Evolutionary conservation across 2,888 invertebrate genomes (phyloP), one percentile per base, ranked within the genome.

Genomic region (Dexiosoma caninum): DNA sequence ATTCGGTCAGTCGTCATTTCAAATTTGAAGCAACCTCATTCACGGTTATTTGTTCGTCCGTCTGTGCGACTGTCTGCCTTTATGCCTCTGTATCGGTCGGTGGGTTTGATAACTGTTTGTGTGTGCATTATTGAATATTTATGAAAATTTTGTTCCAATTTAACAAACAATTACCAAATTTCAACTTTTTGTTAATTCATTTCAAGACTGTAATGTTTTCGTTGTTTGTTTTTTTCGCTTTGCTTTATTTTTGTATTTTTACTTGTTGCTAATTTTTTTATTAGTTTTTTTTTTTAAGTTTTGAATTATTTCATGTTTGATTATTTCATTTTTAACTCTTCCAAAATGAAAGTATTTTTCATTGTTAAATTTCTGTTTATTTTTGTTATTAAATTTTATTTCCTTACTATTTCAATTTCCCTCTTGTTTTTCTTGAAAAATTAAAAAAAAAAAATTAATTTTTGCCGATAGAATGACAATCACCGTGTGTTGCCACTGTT

Each of bases 71-170:
- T 16, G 42, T 44, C 19, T 35, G 51, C n/a, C 23, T 19, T 19
- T 12, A 32, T 32, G 23, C 40, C 37, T 62, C n/a, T n/a, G n/a
- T n/a, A n/a, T n/a, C n/a, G n/a, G n/a, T n/a, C n/a, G n/a, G 42
- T 74, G 14, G 27, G 23, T 60, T 72, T 59, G 37, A 21, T 59
- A 27, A 23, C 46, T 30, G 49, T 44, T 55, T 67, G 66, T 27
- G 46, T 67, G 66, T 27, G 46, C 51, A 60, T 27, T 57, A 32
- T 71, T 67, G 49, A 80, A 71, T 80, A 71, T 81, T 76, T 76
- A 76, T 81, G 67, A 72, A 81, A 67, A 76, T 72, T 60, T 76
- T 81, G 76, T 72, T 76, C 76, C 67, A 76, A 76, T 76, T 81
- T 72, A 76, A 46, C 70, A 53, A 37, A 76, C 59, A 81, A 62